phyloP scores from a whole-genome alignment of 2,113 vertebrate species.

The Planiliza haematocheilus region DNA sequence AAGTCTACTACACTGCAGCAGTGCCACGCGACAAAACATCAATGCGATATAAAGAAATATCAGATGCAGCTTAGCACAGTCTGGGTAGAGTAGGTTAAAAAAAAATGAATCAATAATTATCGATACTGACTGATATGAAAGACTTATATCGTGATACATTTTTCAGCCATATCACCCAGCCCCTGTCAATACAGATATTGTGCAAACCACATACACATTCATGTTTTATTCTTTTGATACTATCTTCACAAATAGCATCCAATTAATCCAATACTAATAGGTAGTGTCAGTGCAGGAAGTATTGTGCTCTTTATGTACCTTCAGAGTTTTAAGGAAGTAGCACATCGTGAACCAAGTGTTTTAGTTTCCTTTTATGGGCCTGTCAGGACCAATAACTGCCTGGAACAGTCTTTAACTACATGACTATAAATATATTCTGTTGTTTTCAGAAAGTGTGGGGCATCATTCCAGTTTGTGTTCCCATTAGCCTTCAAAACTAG shows the following conservation, averaged over 20 bases:
- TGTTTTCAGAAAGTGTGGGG: constrained; percentile 12
- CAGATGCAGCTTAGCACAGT: no score
- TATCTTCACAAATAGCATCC: no score
- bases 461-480: constrained; percentile 7
- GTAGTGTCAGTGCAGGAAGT: not conserved
- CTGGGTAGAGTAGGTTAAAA: no score
- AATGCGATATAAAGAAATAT: no score
- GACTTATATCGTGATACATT: no score
- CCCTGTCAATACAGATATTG: no score
- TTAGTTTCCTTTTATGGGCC: not conserved
- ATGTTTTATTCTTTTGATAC: not conserved
- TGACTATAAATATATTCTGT: constrained; percentile 8
- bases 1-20: no score
- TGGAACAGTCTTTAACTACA: no score
- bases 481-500: not conserved
- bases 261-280: not conserved
- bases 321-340: not conserved
- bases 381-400: not conserved
- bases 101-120: no score
- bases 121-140: no score
- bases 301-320: not conserved
- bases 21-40: no score
- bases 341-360: not conserved
- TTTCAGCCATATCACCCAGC: no score
- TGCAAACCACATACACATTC: not conserved